Base-by-base conservation (phyloP, 2,888 invertebrate species). In the Tinea semifulvella region DNA sequence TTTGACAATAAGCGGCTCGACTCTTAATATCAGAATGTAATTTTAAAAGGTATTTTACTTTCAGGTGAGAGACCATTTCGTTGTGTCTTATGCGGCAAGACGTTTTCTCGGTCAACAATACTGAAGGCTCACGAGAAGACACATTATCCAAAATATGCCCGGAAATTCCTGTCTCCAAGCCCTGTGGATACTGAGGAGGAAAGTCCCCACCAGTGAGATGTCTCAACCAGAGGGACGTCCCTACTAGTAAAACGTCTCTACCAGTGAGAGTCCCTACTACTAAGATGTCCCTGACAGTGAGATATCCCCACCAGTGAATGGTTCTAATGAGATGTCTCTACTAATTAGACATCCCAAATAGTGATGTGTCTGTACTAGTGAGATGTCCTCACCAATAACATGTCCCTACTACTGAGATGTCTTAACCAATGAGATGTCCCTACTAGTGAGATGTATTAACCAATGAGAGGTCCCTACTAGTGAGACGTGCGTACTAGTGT, bases 91-190 rank as follows among this genome's bases (percentile, higher is more conserved):
- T 94, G 94, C 74, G 94, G 94, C 52, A 94, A 94, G 73, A 94
- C 93, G 52, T 94, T 94, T 75, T 93, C 93, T 52, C 86, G 94
- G 58, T 93, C 93, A 56, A 94, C 94, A 52, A 94, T 94, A 69
- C 79, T 94, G 56, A 94, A 94, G 75, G 94, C 94, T 56, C 94
- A 94, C 73, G 94, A 94, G 76, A 94, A 94, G 80, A 94, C 94
- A 51, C 94, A 94, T 73, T 94, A 91, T 76, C 94, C 94, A 54
- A 94, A 94, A 80, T 93, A 92, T 71, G 92, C 92, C 66, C 87
- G 93, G 60, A 93, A 93, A 82, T 93, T 91, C 82, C 84, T 93
- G 57, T 93, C 93, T 59, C 92, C 93, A 54, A 91, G 90, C 69
- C 91, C 92, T 54, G 88, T 92, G 57, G 92, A 92, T 68, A 90